A percentile compares a stretch with the other conserved stretches of the same genome.
Evolutionary conservation across 2,113 vertebrate species (phyloP).

Genomic region (Dermatemys mawii): DNA sequence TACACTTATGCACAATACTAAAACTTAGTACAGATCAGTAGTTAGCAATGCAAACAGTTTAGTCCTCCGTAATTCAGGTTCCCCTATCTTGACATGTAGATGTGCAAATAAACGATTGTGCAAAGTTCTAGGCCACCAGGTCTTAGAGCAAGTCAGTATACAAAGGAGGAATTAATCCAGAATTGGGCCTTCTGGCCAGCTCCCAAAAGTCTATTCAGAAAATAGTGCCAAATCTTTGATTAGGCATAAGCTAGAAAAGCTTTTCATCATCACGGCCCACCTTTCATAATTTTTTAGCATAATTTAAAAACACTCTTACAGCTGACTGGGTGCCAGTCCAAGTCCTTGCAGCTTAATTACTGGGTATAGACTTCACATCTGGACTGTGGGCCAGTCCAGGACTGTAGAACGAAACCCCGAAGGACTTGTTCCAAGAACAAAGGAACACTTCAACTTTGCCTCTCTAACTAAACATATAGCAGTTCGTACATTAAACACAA

Average conservation of each 20-base stretch:
- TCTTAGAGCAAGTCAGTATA: not conserved
- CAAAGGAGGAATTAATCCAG: not conserved
- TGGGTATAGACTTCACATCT: too few relatives aligned
- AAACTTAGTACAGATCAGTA: not conserved
- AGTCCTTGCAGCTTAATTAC: not conserved
- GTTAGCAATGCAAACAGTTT: not conserved
- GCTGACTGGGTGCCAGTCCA: not conserved
- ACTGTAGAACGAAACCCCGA: accelerated
- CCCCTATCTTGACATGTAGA: not conserved
- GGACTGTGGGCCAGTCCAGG: not conserved
- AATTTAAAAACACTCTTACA: not conserved
- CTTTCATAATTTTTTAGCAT: not conserved
- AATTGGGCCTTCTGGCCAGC: not conserved
- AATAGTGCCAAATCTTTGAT: not conserved
- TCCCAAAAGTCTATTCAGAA: not conserved
- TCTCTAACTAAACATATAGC: not conserved
- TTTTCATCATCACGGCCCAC: not conserved
- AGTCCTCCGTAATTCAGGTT: not conserved
- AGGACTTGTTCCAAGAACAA: not conserved
- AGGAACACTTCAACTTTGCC: not conserved
- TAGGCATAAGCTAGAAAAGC: not conserved
- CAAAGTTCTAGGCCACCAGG: not conserved
- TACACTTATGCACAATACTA: not conserved
- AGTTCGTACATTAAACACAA: not conserved
- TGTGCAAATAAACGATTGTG: not conserved